Conservation (phyloP, 2,113 vertebrate species). For the Chauna torquata region DNA sequence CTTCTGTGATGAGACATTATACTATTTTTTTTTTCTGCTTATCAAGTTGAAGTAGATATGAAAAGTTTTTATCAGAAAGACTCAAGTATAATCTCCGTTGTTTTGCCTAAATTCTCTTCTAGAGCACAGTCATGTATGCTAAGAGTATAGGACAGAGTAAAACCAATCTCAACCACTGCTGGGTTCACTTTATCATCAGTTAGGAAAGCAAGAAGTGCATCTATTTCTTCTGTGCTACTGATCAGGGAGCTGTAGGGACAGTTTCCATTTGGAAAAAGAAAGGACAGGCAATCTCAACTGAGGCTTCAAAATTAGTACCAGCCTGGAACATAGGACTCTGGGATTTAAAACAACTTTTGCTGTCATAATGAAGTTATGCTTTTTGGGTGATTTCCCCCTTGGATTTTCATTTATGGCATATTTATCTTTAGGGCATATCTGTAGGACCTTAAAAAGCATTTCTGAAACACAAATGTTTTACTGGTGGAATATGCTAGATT, state of each 20-base stretch:
- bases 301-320: neutral
- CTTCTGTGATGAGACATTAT: neutral
- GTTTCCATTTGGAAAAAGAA: neutral
- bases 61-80: neutral
- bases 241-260: neutral
- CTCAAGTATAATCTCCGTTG: neutral
- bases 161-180: neutral
- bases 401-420: neutral
- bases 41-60: neutral
- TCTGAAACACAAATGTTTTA: neutral
- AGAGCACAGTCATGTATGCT: neutral
- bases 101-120: neutral
- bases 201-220: neutral
- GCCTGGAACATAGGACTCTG: neutral
- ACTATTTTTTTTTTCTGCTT: neutral
- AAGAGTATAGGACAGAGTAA: neutral
- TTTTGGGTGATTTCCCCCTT: neutral
- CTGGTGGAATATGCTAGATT: neutral
- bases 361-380: neutral
- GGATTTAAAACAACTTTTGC: neutral
- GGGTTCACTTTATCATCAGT: neutral
- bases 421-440: neutral
- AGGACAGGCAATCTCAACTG: neutral
- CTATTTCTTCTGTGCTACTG: neutral
- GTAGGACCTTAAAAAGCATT: neutral